phyloP scores from a whole-genome alignment of 2,888 invertebrate genomes.

The Scaptomyza tumidula region DNA sequence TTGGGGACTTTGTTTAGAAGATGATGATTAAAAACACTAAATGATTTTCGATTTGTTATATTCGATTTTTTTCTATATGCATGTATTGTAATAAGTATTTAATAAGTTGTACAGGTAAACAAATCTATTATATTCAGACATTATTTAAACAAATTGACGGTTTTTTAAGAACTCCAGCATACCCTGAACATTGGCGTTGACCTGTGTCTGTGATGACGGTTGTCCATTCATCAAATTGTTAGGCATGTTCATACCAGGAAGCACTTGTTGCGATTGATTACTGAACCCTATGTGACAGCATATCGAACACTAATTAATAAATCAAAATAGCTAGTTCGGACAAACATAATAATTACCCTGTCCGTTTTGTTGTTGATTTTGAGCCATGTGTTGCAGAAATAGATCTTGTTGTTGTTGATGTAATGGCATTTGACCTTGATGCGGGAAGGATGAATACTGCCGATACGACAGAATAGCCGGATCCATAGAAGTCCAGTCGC shows the following conservation, averaged over 20 bases:
- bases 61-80: conserved; percentile 72
- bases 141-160: conserved; percentile 81
- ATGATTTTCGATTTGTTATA: conserved; percentile 51
- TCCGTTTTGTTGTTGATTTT: conserved; percentile 74
- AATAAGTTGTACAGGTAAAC: conserved; percentile 73
- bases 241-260: conserved; percentile 80
- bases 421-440: conserved; percentile 79
- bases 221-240: conserved; percentile 82
- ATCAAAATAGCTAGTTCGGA: not conserved
- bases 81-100: conserved; percentile 70
- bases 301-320: not conserved
- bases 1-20: not conserved
- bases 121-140: conserved; percentile 70
- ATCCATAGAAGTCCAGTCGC: conserved; percentile 96
- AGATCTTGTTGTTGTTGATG: conserved; percentile 82
- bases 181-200: conserved; percentile 82
- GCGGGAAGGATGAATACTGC: conserved; percentile 84
- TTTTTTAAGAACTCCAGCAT: conserved; percentile 83
- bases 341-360: conserved; percentile 61
- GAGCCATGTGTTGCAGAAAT: conserved; percentile 82
- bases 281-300: conserved; percentile 71
- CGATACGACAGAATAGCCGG: conserved; percentile 90
- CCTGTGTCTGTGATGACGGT: conserved; percentile 82
- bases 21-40: conserved; percentile 24
- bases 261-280: conserved; percentile 73